phyloP scores from a whole-genome alignment of 2,113 vertebrate genomes.

The Archilochus colubris region DNA sequence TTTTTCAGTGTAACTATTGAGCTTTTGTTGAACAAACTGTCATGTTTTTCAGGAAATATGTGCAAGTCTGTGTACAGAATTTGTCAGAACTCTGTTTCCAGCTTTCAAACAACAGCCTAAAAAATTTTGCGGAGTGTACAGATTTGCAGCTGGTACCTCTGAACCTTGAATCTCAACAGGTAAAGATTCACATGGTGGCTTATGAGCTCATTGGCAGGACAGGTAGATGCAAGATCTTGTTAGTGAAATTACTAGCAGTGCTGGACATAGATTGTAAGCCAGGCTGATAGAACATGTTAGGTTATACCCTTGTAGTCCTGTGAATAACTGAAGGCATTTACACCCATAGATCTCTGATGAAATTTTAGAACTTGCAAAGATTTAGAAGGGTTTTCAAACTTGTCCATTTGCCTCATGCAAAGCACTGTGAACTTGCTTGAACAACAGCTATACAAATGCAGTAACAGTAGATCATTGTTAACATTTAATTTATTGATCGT shows the following conservation, averaged over 20 bases:
- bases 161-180: slow-evolving; percentile 84
- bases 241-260: neutral
- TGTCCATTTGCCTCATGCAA: neutral
- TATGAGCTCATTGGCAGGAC: neutral
- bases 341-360: neutral
- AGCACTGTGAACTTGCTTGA: neutral
- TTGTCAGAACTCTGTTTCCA: slow-evolving; percentile 89
- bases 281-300: neutral
- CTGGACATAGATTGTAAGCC: neutral
- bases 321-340: neutral
- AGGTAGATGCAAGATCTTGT: neutral
- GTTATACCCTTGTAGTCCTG: neutral
- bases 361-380: neutral
- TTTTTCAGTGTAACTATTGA: neutral
- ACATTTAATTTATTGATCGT: neutral
- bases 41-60: slow-evolving; percentile 85
- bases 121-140: slow-evolving; percentile 63
- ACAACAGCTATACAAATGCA: neutral
- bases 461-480: neutral
- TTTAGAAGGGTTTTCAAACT: neutral
- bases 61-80: slow-evolving; percentile 94
- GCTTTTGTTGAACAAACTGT: neutral
- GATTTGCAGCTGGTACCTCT: slow-evolving; percentile 82
- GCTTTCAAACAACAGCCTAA: slow-evolving; percentile 83
- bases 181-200: slow-evolving; percentile 54